Evolutionary conservation across 2,113 vertebrate species (phyloP).

Genomic region (Etheostoma cragini): DNA sequence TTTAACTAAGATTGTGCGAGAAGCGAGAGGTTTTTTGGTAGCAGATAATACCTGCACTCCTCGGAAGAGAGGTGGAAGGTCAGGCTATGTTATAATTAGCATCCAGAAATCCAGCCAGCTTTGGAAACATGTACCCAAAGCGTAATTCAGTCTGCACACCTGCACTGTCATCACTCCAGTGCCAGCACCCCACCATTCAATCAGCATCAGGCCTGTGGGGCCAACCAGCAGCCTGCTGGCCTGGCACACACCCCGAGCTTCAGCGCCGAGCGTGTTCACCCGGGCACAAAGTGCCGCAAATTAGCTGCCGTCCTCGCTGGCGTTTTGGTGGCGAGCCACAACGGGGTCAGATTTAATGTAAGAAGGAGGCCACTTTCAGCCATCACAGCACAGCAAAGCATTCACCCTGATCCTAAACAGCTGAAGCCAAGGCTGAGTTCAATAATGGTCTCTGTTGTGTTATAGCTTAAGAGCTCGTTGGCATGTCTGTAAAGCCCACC

Average conservation of each 20-base stretch:
- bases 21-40: background rate
- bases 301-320: background rate
- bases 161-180: background rate
- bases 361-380: background rate
- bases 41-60: background rate
- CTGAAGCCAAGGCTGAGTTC: background rate
- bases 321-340: constrained; percentile 12
- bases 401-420: background rate
- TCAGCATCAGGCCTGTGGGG: constrained; percentile 11
- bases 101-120: background rate
- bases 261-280: background rate
- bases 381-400: background rate
- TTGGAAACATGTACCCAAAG: background rate
- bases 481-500: background rate
- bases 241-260: background rate
- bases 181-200: background rate
- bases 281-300: background rate
- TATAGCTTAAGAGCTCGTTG: background rate
- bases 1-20: too few species aligned
- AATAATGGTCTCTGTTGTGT: background rate
- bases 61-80: background rate
- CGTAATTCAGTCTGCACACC: constrained; percentile 15
- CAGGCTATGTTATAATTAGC: background rate
- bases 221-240: background rate
- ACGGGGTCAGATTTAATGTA: background rate